Conservation (phyloP, 2,888 invertebrate genomes). For the Physocephala rufipes region DNA sequence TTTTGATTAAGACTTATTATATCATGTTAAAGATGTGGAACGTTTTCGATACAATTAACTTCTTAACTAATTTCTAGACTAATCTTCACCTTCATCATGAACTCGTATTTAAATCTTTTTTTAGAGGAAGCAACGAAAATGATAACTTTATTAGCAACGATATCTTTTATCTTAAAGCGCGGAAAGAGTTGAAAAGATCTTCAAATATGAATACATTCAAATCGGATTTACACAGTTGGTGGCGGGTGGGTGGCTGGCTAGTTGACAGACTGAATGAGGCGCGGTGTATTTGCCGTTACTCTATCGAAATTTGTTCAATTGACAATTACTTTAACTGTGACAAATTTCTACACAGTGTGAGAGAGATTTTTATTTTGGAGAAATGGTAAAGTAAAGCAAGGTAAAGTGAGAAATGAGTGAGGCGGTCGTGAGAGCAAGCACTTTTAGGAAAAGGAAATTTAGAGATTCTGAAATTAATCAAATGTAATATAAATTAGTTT, state of each 20-base stretch:
- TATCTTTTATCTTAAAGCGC: not conserved
- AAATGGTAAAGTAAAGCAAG: not conserved
- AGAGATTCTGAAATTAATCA: not conserved
- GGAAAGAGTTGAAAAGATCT: not conserved
- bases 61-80: not conserved
- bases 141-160: constrained; percentile 12
- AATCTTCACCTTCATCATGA: not conserved
- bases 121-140: not conserved
- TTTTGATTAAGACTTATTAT: not conserved
- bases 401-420: not conserved
- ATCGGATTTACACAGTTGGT: constrained; percentile 11
- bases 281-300: constrained; percentile 13
- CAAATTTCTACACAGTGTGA: not conserved
- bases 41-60: not conserved
- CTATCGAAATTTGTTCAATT: constrained; percentile 9
- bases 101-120: constrained; percentile 26
- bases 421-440: not conserved
- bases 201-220: not conserved
- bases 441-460: not conserved
- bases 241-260: not conserved
- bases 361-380: not conserved
- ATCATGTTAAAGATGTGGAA: not conserved
- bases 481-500: not conserved
- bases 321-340: not conserved
- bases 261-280: not conserved